Base-by-base conservation (phyloP, 35 echinoderm and acorn worm species). In the Eucidaris tribuloides region DNA sequence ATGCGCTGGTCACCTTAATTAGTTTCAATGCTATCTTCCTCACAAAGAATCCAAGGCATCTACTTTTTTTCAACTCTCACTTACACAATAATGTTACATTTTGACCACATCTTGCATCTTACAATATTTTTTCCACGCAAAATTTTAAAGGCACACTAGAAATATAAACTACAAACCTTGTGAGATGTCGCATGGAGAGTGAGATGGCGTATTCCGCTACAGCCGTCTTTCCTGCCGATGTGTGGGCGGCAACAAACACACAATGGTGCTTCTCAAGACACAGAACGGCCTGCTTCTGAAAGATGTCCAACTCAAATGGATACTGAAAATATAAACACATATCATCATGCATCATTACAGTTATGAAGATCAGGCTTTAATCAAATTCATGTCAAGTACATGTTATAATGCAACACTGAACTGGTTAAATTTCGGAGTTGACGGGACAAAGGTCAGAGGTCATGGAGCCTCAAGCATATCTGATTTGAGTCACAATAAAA, bases 191-290 rank as follows among this genome's bases (percentile, higher is more conserved):
- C 4, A 92, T 62, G 4, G 94, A 78, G 20, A 97, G 65, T 28
- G 94, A 89, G 56, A 97, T 97, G 37, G 94, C 94, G 71, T 97
- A 97, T 57, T 97, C 94, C 24, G 94, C 94, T 52, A 97, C 90
- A 2, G 89, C 94, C 2, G 94, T 97, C 65, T 97, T 97, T 37
- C 94, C 94, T 28, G 94, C 94, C 34, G 94, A 97, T 2, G 94
- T 97, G 65, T 97, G 94, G 6, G 94, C 94, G 14, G 94, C 89
- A 17, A 97, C 94, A 89, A 97, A 97, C 14, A 97, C 94, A 78
- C 94, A 89, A 43, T 97, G 90, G 64, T 97, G 94, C 27, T 97
- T 82, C 58, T 97, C 94, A 15, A 97, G 59, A 37, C 76, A 35
- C 18, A 97, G 52, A 32, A 97, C 65, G 25, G 94, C 94, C 71